Conservation (phyloP, 2,113 vertebrate genomes). For the Vombatus ursinus region DNA sequence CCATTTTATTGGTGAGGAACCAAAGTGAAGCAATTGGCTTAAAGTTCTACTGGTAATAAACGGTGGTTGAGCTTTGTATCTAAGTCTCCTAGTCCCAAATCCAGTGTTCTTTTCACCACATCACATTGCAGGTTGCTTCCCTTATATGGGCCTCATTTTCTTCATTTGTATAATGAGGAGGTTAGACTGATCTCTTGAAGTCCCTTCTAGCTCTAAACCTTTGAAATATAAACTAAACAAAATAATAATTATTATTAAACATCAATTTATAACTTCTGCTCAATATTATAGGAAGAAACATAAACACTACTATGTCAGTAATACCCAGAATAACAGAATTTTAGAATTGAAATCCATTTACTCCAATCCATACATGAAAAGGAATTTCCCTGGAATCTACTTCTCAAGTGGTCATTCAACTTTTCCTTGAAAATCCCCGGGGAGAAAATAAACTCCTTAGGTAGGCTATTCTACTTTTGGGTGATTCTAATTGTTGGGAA, state of each 20-base stretch:
- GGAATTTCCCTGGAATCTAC: neutral
- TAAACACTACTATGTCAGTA: neutral
- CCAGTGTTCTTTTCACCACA: neutral
- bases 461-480: neutral
- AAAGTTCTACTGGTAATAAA: neutral
- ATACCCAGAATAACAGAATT: neutral
- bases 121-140: too few relatives aligned
- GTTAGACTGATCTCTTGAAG: neutral
- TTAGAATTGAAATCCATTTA: neutral
- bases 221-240: neutral
- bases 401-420: neutral
- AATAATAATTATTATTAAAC: neutral
- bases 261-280: neutral
- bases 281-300: neutral
- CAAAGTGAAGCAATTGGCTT: neutral
- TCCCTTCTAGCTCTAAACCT: neutral
- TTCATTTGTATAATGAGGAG: neutral
- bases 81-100: neutral
- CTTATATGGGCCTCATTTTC: neutral
- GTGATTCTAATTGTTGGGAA: neutral
- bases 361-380: neutral
- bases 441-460: neutral
- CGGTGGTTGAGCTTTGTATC: too few relatives aligned
- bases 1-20: neutral
- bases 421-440: neutral